phyloP scores from a whole-genome alignment of 2,113 vertebrate species.

The Crocuta crocuta region DNA sequence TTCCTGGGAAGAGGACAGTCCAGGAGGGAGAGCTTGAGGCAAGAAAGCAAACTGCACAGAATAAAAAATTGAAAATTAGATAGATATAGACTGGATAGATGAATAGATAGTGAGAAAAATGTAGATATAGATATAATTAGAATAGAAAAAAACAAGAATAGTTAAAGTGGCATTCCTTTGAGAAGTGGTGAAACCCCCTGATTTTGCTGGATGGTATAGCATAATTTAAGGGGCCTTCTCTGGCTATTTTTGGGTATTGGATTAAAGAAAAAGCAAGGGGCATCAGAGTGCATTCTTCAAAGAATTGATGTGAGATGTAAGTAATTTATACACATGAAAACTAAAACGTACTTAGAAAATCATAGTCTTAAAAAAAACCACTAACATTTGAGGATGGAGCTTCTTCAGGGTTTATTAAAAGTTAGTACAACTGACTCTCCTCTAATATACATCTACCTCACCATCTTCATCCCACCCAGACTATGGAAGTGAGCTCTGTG shows the following conservation, averaged over 20 bases:
- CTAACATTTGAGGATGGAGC: accelerated
- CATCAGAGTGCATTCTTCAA: background rate
- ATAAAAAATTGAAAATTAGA: background rate
- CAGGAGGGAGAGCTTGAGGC: background rate
- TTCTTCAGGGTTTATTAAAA: background rate
- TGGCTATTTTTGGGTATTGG: background rate
- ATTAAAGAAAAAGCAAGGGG: background rate
- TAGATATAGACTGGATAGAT: background rate
- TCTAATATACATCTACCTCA: background rate
- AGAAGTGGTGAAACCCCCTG: background rate
- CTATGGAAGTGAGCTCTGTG: background rate
- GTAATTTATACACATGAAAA: background rate
- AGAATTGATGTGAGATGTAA: background rate
- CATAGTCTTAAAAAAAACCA: background rate
- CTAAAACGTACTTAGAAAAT: background rate
- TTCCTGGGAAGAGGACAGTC: accelerated
- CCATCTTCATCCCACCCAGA: accelerated
- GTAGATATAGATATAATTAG: background rate
- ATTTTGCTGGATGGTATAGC: background rate
- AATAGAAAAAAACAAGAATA: background rate
- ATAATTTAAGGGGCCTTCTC: background rate
- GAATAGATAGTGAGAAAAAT: background rate
- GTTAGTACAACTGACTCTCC: background rate
- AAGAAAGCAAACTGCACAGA: background rate
- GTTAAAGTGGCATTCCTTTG: background rate